Base-by-base conservation (phyloP, 2,113 vertebrate species). In the Dicerorhinus sumatrensis region DNA sequence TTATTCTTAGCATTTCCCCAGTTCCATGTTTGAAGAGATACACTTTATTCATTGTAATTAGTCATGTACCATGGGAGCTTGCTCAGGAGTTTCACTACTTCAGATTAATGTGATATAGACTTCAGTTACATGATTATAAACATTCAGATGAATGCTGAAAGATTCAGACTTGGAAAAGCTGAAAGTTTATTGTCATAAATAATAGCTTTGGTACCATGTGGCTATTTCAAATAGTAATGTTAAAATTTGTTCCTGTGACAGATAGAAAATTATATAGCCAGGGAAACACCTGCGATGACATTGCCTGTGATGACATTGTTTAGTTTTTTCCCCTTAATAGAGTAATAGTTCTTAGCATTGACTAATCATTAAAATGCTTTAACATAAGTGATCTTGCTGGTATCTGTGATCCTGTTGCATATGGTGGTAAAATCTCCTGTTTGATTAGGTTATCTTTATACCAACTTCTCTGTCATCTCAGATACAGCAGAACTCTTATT, bases 151-250 rank as follows among this genome's bases (percentile, higher is more conserved):
- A 65, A 72, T 69, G 54, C 46, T 72, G 39, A 94, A 85, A 46
- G 46, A 56, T 83, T 84, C 73, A 82, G 36, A 83, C 20, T 70
- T 90, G 42, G 87, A 72, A 88, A 90, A 82, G 10, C 60, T 54
- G 33, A 79, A 75, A 18, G 29, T 80, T 96, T 94, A 89, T 84
- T 94, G 46, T 79, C 33, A 75, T 77, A 94, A 90, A 31, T 88
- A 94, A 91, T 88, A 25, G 8, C 18, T 85, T 93, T 91, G 93
- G 72, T 84, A 88, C 17, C 23, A 79, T 83, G n/a, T 95, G 54
- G 62, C 12, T 84, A 18, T 93, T 96, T 93, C 63, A 79, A 70
- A 73, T 95, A 84, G 60, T 87, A 82, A 94, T 89, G 20, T 77
- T 95, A 80, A 79, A 60, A 72, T 80, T 65, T 97, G 39, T 77